A percentile compares a stretch with the other conserved stretches of the same genome.
Evolutionary conservation across 2,888 invertebrate species (phyloP).

Genomic region (Halictus quadricinctus): DNA sequence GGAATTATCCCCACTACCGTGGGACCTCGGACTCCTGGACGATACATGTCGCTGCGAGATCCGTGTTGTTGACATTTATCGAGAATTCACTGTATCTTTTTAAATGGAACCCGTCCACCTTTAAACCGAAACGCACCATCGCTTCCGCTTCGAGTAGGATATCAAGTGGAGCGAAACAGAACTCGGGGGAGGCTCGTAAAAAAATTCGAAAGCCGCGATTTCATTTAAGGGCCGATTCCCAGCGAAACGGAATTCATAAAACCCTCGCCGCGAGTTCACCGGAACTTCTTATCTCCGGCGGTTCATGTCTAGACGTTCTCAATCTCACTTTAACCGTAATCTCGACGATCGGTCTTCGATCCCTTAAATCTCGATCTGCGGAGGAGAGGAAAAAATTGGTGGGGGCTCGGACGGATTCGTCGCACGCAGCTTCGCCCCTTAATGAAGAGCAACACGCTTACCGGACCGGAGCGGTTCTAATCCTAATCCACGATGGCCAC

Average conservation of each 20-base stretch:
- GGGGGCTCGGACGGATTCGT: constrained; percentile 40
- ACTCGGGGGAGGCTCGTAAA: neutral
- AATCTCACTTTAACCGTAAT: constrained; percentile 30
- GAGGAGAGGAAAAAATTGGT: neutral
- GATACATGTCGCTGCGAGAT: no score
- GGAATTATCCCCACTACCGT: no score
- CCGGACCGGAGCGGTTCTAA: constrained; percentile 68
- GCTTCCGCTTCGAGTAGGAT: neutral
- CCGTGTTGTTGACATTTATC: no score
- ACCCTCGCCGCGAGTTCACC: neutral
- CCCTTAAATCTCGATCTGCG: constrained; percentile 6
- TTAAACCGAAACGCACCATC: no score
- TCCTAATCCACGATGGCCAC: constrained; percentile 78
- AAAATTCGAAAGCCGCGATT: neutral
- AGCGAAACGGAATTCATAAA: neutral
- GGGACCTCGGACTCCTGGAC: no score
- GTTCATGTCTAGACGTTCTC: neutral
- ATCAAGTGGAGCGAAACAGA: neutral
- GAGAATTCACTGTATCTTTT: no score
- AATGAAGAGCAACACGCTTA: constrained; percentile 64
- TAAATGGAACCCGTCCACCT: no score
- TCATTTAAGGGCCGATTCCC: neutral
- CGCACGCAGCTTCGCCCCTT: constrained; percentile 39
- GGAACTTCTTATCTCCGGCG: neutral
- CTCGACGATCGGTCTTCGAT: constrained; percentile 18